Conservation (phyloP, 30 jellyfish, hydroid and myxozoan species). For the Mastigias papua region DNA sequence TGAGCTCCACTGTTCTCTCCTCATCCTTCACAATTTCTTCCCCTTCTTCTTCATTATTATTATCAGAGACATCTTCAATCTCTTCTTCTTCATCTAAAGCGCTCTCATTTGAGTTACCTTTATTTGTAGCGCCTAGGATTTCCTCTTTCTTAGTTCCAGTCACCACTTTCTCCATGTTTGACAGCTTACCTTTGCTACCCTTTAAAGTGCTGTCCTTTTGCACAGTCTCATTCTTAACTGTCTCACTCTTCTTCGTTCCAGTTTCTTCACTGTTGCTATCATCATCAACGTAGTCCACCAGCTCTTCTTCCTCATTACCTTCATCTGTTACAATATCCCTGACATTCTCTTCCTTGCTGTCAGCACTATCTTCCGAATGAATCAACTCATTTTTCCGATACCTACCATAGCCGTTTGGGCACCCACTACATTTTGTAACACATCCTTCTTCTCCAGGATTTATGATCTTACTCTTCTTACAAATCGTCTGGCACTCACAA, state of each 20-base stretch:
- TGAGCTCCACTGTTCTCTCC: conserved; percentile 46
- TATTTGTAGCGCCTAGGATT: background rate
- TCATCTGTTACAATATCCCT: conserved; percentile 33
- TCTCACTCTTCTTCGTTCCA: conserved; percentile 54
- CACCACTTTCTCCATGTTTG: conserved; percentile 8
- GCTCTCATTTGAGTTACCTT: background rate
- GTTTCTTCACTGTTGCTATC: conserved; percentile 29
- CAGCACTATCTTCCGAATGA: background rate
- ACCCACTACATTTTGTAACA: conserved; percentile 55
- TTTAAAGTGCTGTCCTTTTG: background rate
- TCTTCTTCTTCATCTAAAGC: conserved; percentile 63
- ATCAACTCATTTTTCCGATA: conserved; percentile 19
- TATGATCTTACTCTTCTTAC: conserved; percentile 73
- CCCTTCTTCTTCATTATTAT: conserved; percentile 59
- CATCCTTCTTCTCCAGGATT: conserved; percentile 43
- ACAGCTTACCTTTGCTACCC: background rate
- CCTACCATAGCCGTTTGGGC: conserved; percentile 49
- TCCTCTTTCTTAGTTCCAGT: conserved; percentile 25
- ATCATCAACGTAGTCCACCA: conserved; percentile 50
- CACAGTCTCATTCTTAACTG: background rate
- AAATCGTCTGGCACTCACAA: conserved; percentile 78
- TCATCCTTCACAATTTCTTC: conserved; percentile 44
- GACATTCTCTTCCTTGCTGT: conserved; percentile 20
- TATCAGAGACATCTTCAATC: conserved; percentile 62
- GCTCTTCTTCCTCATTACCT: conserved; percentile 61